Conservation (phyloP, 2,888 invertebrate species). For the Clivina fossor region DNA sequence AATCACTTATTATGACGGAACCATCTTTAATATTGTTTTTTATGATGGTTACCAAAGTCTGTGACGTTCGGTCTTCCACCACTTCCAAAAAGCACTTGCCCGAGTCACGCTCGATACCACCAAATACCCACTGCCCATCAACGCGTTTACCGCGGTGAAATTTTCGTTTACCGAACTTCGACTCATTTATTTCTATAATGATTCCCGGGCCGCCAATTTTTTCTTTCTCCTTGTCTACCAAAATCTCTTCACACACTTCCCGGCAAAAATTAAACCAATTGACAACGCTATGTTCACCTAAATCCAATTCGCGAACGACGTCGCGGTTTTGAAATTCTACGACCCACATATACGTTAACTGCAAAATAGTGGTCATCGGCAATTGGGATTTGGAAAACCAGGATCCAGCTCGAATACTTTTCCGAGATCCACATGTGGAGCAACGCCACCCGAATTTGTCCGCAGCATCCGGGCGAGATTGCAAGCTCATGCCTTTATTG, state of each 20-base stretch:
- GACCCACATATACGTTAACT: conserved; percentile 12
- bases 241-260: conserved; percentile 12
- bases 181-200: conserved; percentile 26
- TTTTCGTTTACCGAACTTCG: conserved; percentile 30
- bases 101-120: conserved; percentile 20
- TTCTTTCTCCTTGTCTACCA: background rate
- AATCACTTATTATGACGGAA: conserved; percentile 24
- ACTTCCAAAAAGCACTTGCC: conserved; percentile 17
- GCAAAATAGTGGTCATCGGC: conserved; percentile 5
- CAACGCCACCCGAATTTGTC: conserved; percentile 24
- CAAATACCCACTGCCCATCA: conserved; percentile 31
- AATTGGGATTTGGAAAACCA: conserved; percentile 15
- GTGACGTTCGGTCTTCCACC: background rate
- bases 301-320: background rate
- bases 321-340: background rate
- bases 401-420: conserved; percentile 12
- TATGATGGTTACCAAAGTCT: background rate
- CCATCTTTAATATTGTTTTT: conserved; percentile 3
- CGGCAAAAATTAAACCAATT: conserved; percentile 21
- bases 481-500: background rate
- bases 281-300: conserved; percentile 1
- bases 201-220: conserved; percentile 8
- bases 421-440: conserved; percentile 1
- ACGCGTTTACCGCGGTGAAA: conserved; percentile 22
- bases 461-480: background rate